phyloP scores from a whole-genome alignment of 2,888 invertebrate species.

The Eupithecia tripunctaria region DNA sequence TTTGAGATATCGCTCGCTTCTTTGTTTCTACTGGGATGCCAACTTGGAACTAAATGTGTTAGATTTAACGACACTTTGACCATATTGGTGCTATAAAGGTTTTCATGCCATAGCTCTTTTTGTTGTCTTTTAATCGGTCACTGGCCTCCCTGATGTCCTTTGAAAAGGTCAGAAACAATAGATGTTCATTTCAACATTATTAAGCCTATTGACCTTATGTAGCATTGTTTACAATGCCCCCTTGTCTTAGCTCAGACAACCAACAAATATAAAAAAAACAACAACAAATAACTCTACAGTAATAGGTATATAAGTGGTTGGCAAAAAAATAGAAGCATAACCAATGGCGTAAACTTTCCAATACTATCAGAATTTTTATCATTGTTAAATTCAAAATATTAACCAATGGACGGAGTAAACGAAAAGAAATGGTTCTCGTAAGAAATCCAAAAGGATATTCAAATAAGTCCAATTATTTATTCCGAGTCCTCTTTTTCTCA shows the following conservation, averaged over 20 bases:
- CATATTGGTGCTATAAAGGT: not conserved
- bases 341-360: not conserved
- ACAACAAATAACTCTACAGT: no score
- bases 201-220: conserved; percentile 4
- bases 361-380: not conserved
- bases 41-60: conserved; percentile 5
- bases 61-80: conserved; percentile 7
- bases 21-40: conserved; percentile 26
- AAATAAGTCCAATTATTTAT: conserved; percentile 20
- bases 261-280: no score
- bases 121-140: not conserved
- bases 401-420: not conserved
- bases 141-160: not conserved
- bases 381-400: not conserved
- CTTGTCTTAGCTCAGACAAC: not conserved
- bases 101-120: not conserved
- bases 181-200: conserved; percentile 1
- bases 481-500: conserved; percentile 13
- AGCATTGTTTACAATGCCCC: not conserved
- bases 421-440: conserved; percentile 1
- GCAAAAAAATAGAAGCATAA: not conserved
- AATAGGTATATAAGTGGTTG: not conserved
- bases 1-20: conserved; percentile 37
- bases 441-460: not conserved
- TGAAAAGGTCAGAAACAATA: conserved; percentile 6